phyloP scores from a whole-genome alignment of 1,140 invertebrate species.

The Mycetomoellerius zeteki region DNA sequence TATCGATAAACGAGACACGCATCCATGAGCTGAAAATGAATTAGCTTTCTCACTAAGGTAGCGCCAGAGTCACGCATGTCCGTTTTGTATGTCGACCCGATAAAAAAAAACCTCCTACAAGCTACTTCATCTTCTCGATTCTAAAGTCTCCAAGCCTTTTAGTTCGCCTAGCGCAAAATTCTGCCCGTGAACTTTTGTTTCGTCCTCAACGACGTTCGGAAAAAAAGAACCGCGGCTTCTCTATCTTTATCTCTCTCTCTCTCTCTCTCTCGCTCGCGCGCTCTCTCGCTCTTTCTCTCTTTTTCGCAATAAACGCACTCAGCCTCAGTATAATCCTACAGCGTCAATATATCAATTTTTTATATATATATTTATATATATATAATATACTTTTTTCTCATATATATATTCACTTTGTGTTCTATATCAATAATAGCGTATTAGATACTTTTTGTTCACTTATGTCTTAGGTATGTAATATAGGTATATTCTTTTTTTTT shows the following conservation, averaged over 20 bases:
- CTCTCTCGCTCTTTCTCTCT: slow-evolving; percentile 19
- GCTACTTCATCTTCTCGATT: slow-evolving; percentile 72
- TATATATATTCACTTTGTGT: slow-evolving; percentile 84
- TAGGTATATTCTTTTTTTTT: slow-evolving; percentile 79
- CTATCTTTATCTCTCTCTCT: slow-evolving; percentile 32
- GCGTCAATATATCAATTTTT: slow-evolving; percentile 81
- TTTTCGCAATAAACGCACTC: slow-evolving; percentile 78
- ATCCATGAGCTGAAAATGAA: slow-evolving; percentile 41
- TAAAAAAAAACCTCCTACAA: slow-evolving; percentile 69
- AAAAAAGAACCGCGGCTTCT: slow-evolving; percentile 66
- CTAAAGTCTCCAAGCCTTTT: slow-evolving; percentile 67
- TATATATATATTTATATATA: slow-evolving; percentile 82
- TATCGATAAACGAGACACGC: slow-evolving; percentile 44
- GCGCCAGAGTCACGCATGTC: slow-evolving; percentile 71
- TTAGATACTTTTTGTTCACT: slow-evolving; percentile 86
- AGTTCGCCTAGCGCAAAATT: slow-evolving; percentile 68
- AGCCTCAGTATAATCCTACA: slow-evolving; percentile 81
- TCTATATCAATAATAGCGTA: slow-evolving; percentile 87
- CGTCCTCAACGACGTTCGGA: slow-evolving; percentile 71
- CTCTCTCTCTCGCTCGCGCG: neutral
- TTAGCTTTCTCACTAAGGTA: slow-evolving; percentile 45
- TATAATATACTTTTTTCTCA: slow-evolving; percentile 81
- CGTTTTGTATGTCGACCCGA: slow-evolving; percentile 67
- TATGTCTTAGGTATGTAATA: slow-evolving; percentile 86
- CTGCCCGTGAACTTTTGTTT: slow-evolving; percentile 73